These are phyloP conservation scores for Linyphia triangularis DNA, from an alignment of 2,888 invertebrate species.

Conservation along the genomic window DNA sequence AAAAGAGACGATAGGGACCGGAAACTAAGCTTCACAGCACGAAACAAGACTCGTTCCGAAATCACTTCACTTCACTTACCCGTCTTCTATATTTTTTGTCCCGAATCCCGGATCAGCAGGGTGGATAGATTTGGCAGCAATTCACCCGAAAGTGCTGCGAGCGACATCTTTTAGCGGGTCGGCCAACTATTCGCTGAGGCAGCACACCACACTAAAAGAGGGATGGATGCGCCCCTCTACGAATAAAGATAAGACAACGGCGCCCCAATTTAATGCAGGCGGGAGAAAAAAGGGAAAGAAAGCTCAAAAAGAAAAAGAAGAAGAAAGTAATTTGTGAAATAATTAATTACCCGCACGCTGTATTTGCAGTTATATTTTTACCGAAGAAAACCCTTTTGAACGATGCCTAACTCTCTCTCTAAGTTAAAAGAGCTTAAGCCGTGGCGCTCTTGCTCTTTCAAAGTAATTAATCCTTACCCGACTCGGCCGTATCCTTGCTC, in stretches of 20 bases:
- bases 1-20: conserved; percentile 21
- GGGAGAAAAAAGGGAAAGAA: background rate
- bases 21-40: conserved; percentile 38
- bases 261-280: conserved; percentile 27
- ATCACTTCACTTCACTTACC: conserved; percentile 16
- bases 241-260: conserved; percentile 43
- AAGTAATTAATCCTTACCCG: conserved; percentile 74
- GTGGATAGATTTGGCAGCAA: conserved; percentile 27
- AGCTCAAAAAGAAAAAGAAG: conserved; percentile 52
- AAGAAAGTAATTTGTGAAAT: conserved; percentile 75
- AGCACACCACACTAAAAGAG: background rate
- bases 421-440: conserved; percentile 73
- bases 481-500: conserved; percentile 67
- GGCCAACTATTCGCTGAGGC: conserved; percentile 51
- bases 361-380: conserved; percentile 75
- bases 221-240: background rate
- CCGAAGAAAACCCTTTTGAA: conserved; percentile 68
- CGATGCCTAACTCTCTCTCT: conserved; percentile 70
- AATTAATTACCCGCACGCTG: conserved; percentile 75
- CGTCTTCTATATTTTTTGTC: background rate
- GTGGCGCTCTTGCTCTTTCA: conserved; percentile 53
- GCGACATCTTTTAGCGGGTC: conserved; percentile 65
- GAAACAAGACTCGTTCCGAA: conserved; percentile 26
- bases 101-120: conserved; percentile 27
- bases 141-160: conserved; percentile 46